Conservation (phyloP, 2,888 invertebrate genomes). For the Drosophila fulvimacula region DNA sequence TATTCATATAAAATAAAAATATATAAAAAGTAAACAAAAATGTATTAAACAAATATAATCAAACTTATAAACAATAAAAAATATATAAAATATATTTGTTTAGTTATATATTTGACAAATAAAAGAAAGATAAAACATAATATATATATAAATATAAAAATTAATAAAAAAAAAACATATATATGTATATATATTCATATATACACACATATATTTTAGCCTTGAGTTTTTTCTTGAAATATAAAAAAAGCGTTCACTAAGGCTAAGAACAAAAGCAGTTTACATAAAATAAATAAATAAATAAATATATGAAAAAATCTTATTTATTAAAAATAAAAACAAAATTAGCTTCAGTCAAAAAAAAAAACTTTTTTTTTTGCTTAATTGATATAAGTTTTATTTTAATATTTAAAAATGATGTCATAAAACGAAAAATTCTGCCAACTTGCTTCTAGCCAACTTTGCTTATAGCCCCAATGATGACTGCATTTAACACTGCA, state of each 20-base stretch:
- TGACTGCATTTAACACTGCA: neutral
- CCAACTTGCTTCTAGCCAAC: neutral
- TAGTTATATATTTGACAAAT: too few species aligned
- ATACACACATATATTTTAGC: neutral
- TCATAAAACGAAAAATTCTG: too few species aligned
- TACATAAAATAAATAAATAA: neutral
- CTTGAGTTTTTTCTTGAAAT: constrained; percentile 3
- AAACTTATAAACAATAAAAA: too few species aligned
- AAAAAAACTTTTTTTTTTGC: too few species aligned
- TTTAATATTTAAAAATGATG: too few species aligned
- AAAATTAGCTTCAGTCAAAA: neutral
- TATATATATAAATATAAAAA: too few species aligned
- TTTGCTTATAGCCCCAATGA: neutral
- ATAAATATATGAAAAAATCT: neutral
- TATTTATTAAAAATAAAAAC: neutral
- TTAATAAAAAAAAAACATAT: neutral
- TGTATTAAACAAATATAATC: too few species aligned
- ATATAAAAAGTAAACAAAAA: neutral
- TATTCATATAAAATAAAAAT: neutral
- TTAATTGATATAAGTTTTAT: too few species aligned
- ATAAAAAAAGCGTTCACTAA: neutral
- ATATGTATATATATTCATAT: neutral
- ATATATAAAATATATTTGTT: too few species aligned
- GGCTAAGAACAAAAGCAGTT: neutral
- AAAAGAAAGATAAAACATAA: too few species aligned